phyloP scores from a whole-genome alignment of 2,113 vertebrate genomes.

The Chaenogobius annularis region DNA sequence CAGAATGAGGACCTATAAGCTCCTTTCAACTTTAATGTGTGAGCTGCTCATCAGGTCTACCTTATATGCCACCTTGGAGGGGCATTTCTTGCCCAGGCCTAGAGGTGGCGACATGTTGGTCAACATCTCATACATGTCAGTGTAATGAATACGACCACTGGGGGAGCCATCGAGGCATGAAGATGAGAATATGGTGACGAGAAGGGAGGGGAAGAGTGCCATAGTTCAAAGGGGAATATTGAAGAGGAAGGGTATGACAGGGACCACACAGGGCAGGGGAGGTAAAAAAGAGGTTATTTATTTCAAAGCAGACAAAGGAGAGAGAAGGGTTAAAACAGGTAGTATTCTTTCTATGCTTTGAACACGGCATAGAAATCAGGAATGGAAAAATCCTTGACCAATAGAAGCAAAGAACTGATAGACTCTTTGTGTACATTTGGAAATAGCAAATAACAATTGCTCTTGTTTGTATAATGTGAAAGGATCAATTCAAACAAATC shows the following conservation, averaged over 20 bases:
- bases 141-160: conserved; percentile 99
- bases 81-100: conserved; percentile 99
- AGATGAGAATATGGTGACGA: conserved; percentile 36
- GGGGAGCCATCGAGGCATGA: conserved; percentile 62
- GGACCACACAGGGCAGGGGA: conserved; percentile 26
- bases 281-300: conserved; percentile 65
- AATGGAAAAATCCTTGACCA: conserved; percentile 51
- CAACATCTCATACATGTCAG: conserved; percentile 99
- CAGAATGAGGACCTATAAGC: conserved; percentile 4
- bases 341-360: conserved; percentile 76
- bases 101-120: conserved; percentile 99
- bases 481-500: conserved; percentile 17
- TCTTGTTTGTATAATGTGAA: conserved; percentile 42
- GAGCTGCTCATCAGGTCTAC: conserved; percentile 74
- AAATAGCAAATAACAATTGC: conserved; percentile 31
- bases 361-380: conserved; percentile 75
- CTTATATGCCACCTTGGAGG: conserved; percentile 99
- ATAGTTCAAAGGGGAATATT: conserved; percentile 56
- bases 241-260: conserved; percentile 56
- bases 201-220: conserved; percentile 39
- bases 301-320: conserved; percentile 67
- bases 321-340: conserved; percentile 60
- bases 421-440: conserved; percentile 61
- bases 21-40: conserved; percentile 9
- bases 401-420: conserved; percentile 70